phyloP scores from a whole-genome alignment of 2,113 vertebrate species.

The Scalopus aquaticus region DNA sequence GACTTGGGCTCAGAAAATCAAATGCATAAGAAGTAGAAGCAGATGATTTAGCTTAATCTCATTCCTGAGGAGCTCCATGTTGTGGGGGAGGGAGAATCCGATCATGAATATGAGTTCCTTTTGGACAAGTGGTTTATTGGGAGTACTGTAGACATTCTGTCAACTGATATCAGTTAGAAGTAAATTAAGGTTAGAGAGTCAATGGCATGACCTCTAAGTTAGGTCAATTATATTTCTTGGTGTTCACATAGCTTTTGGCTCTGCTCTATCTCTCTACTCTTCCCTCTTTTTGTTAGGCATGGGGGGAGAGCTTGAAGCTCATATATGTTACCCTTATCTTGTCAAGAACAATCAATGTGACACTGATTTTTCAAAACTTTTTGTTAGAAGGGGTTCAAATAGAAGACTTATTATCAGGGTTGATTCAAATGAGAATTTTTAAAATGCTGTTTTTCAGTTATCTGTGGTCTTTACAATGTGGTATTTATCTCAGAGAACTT shows the following conservation, averaged over 20 bases:
- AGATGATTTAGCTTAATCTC: conserved; percentile 7
- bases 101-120: background rate
- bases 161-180: background rate
- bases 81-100: background rate
- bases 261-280: background rate
- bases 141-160: background rate
- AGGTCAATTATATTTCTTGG: background rate
- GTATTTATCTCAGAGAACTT: background rate
- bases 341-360: background rate
- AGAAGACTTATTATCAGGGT: background rate
- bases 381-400: background rate
- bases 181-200: background rate
- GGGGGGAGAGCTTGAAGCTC: background rate
- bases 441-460: background rate
- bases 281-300: background rate
- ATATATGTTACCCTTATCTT: background rate
- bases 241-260: background rate
- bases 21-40: background rate
- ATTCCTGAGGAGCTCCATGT: background rate
- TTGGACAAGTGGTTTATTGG: background rate
- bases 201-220: background rate
- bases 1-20: background rate
- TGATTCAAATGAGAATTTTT: conserved; percentile 23
- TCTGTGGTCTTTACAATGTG: background rate
- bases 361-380: background rate